Percentiles rank a stretch among this genome's conserved stretches.
Conservation (phyloP, 2,113 vertebrate species). For the Cepphus grylle region DNA sequence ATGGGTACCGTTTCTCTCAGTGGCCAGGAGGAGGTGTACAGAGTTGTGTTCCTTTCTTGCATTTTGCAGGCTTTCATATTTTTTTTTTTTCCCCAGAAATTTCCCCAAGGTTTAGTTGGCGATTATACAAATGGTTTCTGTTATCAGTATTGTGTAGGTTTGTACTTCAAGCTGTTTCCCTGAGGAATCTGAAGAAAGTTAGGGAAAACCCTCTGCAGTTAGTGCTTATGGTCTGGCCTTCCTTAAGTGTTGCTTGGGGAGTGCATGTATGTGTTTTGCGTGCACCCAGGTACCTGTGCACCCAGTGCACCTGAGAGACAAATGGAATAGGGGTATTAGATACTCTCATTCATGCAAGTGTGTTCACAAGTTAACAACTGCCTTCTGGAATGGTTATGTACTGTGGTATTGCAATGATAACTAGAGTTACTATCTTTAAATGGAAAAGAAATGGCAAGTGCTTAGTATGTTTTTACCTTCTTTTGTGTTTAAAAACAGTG, state of each 20-base stretch:
- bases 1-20: neutral
- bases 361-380: neutral
- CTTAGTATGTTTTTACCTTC: neutral
- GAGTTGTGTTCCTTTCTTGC: neutral
- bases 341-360: neutral
- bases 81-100: too few species aligned
- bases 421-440: neutral
- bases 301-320: neutral
- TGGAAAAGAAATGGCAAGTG: neutral
- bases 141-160: neutral
- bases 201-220: neutral
- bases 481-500: neutral
- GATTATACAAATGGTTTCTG: neutral
- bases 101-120: neutral
- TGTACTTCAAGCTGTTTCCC: neutral
- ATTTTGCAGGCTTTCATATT: neutral
- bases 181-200: neutral
- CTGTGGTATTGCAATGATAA: neutral
- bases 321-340: neutral
- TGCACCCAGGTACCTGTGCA: neutral
- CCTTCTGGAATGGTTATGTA: neutral
- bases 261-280: rapidly evolving
- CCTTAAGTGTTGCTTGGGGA: neutral
- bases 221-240: neutral
- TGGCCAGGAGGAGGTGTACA: neutral